These are phyloP conservation scores for Diuraphis noxia DNA, from an alignment of 1,140 invertebrate genomes.

Conservation along the genomic window DNA sequence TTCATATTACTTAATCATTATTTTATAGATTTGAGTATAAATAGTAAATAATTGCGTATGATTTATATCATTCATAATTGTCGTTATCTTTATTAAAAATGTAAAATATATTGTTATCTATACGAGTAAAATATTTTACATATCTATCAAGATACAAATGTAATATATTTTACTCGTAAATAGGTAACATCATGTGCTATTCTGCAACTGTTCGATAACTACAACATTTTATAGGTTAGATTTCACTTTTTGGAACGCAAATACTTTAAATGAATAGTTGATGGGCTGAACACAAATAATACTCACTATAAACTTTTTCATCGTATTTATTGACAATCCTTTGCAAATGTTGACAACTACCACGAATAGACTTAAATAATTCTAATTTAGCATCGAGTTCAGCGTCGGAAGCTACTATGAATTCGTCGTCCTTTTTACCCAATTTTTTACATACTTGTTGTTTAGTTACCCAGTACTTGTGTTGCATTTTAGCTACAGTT, in stretches of 20 bases:
- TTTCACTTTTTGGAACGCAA: background rate
- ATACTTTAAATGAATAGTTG: background rate
- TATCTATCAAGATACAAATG: background rate
- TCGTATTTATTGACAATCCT: constrained; percentile 92
- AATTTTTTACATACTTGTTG: constrained; percentile 92
- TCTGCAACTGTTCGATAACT: background rate
- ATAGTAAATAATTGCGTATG: background rate
- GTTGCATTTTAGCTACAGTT: constrained; percentile 81
- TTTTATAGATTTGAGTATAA: background rate
- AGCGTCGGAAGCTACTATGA: constrained; percentile 92
- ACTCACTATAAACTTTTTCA: constrained; percentile 83
- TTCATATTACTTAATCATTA: background rate
- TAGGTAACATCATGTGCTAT: background rate
- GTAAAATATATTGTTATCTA: background rate
- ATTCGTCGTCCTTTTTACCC: constrained; percentile 97
- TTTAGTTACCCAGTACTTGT: constrained; percentile 98
- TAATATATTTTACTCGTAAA: background rate
- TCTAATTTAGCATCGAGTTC: constrained; percentile 97
- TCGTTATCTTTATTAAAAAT: background rate
- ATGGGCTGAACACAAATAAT: background rate
- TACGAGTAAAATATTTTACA: no score
- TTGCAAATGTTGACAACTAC: constrained; percentile 86
- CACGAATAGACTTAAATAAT: constrained; percentile 92
- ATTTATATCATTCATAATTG: background rate
- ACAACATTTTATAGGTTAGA: background rate